Conservation (phyloP, 2,113 vertebrate genomes). For the Galbula dea region DNA sequence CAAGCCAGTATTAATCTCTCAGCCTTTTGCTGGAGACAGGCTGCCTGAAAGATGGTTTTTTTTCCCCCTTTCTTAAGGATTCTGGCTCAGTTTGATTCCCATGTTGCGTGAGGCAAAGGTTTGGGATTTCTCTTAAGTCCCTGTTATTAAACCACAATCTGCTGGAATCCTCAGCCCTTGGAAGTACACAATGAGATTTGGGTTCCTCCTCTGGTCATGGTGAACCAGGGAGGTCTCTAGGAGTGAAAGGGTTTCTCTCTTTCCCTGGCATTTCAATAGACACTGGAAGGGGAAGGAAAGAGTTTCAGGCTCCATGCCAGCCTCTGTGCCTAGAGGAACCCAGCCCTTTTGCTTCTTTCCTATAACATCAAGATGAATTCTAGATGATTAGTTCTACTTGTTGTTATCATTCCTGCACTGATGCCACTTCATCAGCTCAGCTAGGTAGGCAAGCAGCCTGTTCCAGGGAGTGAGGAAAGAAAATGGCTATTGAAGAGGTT, state of each 20-base stretch:
- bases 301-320: neutral
- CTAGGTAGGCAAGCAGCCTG: neutral
- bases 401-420: neutral
- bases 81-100: neutral
- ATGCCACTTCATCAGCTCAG: neutral
- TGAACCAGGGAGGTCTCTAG: neutral
- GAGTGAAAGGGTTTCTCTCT: neutral
- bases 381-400: neutral
- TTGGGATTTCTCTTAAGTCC: neutral
- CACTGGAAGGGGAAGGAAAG: neutral
- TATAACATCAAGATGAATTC: neutral
- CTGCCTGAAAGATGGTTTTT: neutral
- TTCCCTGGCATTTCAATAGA: neutral
- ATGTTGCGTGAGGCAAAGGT: rapidly evolving
- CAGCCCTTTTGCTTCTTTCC: neutral
- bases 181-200: neutral
- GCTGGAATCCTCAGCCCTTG: neutral
- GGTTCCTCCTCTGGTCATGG: neutral
- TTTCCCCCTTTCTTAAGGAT: neutral
- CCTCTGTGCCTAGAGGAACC: rapidly evolving
- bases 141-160: neutral
- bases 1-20: neutral
- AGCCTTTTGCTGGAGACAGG: neutral
- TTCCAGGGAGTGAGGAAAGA: neutral
- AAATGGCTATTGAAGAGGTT: neutral